Conservation (phyloP, 2,113 vertebrate genomes). For the Chaetorhynchus papuensis region DNA sequence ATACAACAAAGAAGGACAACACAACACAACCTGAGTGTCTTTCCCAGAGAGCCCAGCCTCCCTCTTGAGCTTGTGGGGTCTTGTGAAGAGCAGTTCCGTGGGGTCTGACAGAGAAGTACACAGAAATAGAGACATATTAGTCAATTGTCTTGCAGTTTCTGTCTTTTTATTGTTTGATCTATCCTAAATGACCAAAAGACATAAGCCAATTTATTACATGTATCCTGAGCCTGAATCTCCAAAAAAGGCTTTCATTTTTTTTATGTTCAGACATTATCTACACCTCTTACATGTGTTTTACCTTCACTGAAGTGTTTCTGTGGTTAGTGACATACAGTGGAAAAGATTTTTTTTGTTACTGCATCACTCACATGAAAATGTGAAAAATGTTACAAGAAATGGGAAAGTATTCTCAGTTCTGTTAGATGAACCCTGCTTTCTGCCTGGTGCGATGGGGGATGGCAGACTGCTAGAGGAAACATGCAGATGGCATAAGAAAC, state of each 20-base stretch:
- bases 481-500: background rate
- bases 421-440: background rate
- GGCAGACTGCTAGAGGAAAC: background rate
- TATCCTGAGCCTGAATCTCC: background rate
- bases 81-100: background rate
- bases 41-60: background rate
- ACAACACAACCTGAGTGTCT: background rate
- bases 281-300: background rate
- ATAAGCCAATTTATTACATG: background rate
- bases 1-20: background rate
- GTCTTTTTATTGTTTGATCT: background rate
- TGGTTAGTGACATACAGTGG: background rate
- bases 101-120: background rate
- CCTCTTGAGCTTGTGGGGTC: background rate
- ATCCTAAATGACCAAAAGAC: background rate
- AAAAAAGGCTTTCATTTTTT: background rate
- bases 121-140: background rate
- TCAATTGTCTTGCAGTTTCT: background rate
- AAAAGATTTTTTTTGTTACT: background rate
- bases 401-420: background rate
- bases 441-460: fast-evolving
- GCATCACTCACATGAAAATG: background rate
- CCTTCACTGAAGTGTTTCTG: background rate
- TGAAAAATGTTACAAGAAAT: background rate
- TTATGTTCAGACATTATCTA: background rate